phyloP scores from a whole-genome alignment of 2,888 invertebrate species.

The Lasioglossum malachurum region DNA sequence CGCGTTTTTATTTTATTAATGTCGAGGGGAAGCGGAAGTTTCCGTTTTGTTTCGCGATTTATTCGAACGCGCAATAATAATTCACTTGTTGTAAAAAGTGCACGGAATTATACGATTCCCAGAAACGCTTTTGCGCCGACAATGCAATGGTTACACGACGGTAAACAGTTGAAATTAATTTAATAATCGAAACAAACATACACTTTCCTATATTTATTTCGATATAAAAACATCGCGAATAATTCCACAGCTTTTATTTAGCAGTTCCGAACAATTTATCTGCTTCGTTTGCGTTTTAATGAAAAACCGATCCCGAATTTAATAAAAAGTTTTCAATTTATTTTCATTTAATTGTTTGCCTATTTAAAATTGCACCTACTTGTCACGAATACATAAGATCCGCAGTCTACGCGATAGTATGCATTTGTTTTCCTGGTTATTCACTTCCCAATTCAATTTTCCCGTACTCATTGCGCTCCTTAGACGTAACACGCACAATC shows the following conservation, averaged over 20 bases:
- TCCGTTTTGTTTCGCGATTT: background rate
- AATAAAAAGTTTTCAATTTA: background rate
- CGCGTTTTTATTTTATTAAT: slow-evolving; percentile 11
- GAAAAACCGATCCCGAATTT: background rate
- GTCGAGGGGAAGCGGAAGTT: background rate
- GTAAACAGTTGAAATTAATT: slow-evolving; percentile 3
- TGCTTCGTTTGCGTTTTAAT: background rate
- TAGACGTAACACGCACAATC: slow-evolving; percentile 7
- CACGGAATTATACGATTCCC: background rate
- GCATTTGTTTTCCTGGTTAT: background rate
- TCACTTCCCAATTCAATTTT: background rate
- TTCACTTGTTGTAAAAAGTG: slow-evolving; percentile 1
- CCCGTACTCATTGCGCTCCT: background rate
- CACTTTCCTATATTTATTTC: background rate
- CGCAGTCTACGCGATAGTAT: background rate
- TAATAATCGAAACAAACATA: background rate
- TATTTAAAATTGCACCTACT: background rate
- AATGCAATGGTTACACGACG: background rate
- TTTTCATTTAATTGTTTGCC: background rate
- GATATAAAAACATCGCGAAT: background rate
- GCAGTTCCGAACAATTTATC: background rate
- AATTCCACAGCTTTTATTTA: background rate
- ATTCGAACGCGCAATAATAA: slow-evolving; percentile 6
- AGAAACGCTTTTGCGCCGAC: background rate
- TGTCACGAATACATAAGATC: background rate